Evolutionary conservation across 2,888 invertebrate genomes (phyloP).

Genomic region (Mesopsocus fuscifrons): DNA sequence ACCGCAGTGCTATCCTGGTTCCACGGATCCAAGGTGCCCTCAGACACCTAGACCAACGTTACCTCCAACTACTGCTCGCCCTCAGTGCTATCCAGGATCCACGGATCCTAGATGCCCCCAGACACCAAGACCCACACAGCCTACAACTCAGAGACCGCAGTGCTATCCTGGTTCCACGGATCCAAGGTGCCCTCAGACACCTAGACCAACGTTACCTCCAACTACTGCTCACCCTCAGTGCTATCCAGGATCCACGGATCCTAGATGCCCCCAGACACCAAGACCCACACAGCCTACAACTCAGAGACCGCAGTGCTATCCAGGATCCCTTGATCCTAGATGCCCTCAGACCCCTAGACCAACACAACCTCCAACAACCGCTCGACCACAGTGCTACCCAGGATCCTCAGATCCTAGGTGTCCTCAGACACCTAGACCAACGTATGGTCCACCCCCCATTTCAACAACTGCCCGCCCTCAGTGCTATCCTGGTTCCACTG

Average conservation of each 20-base stretch:
- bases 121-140: slow-evolving; percentile 13
- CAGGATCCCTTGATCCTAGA: slow-evolving; percentile 16
- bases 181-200: slow-evolving; percentile 18
- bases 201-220: slow-evolving; percentile 17
- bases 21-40: slow-evolving; percentile 22
- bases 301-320: slow-evolving; percentile 21
- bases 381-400: slow-evolving; percentile 18
- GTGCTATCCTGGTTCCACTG: slow-evolving; percentile 20
- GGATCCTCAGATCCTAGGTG: slow-evolving; percentile 21
- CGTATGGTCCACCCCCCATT: background rate
- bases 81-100: slow-evolving; percentile 23
- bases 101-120: slow-evolving; percentile 22
- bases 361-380: slow-evolving; percentile 14
- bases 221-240: slow-evolving; percentile 20
- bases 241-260: slow-evolving; percentile 29
- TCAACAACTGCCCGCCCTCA: slow-evolving; percentile 11
- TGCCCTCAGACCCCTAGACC: slow-evolving; percentile 14
- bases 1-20: slow-evolving; percentile 19
- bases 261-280: slow-evolving; percentile 22
- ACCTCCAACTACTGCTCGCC: slow-evolving; percentile 19
- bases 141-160: slow-evolving; percentile 13
- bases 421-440: slow-evolving; percentile 16
- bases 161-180: slow-evolving; percentile 17
- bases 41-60: slow-evolving; percentile 17
- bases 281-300: slow-evolving; percentile 13